phyloP scores from a whole-genome alignment of 2,797 vertebrate species.

The Gouania willdenowi region DNA sequence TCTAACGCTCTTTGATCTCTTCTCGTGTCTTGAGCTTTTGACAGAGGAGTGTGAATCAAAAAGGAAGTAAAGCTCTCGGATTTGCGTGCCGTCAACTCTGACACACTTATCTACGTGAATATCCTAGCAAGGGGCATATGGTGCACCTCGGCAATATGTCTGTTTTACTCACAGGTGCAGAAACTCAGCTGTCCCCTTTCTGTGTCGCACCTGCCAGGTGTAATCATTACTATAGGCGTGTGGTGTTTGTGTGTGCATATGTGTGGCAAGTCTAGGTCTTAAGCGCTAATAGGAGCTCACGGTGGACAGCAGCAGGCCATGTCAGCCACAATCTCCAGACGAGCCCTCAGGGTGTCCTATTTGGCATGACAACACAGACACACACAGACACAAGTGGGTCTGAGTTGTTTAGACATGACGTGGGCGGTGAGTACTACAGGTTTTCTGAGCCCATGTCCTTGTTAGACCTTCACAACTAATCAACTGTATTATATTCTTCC shows the following conservation, averaged over 20 bases:
- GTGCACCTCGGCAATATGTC: slow-evolving; percentile 1
- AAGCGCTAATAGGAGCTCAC: slow-evolving; percentile 66
- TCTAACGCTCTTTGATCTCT: slow-evolving; percentile 45
- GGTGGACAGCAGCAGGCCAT: slow-evolving; percentile 66
- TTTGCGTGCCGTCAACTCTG: slow-evolving; percentile 14
- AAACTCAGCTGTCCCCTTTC: neutral
- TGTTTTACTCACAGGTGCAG: neutral
- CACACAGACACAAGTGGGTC: slow-evolving; percentile 23
- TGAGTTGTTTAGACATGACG: slow-evolving; percentile 48
- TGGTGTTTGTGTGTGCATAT: slow-evolving; percentile 18
- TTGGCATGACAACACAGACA: slow-evolving; percentile 49
- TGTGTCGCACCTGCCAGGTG: slow-evolving; percentile 45
- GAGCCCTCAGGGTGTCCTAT: slow-evolving; percentile 73
- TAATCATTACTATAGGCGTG: slow-evolving; percentile 37
- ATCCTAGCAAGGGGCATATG: slow-evolving; percentile 4
- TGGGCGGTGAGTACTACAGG: slow-evolving; percentile 32
- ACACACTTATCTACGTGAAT: slow-evolving; percentile 20
- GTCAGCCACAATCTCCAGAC: slow-evolving; percentile 70
- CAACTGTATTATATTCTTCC: slow-evolving; percentile 40
- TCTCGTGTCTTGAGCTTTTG: slow-evolving; percentile 40
- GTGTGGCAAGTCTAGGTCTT: slow-evolving; percentile 30
- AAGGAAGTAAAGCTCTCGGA: slow-evolving; percentile 22
- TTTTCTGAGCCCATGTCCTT: slow-evolving; percentile 44
- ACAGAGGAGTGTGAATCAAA: slow-evolving; percentile 34
- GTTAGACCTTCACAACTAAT: slow-evolving; percentile 46